Percentiles rank a stretch among this genome's conserved stretches.
These are phyloP conservation scores for Microcebus tavaratra DNA, from an alignment of 2,113 vertebrate species.

Conservation along the genomic window DNA sequence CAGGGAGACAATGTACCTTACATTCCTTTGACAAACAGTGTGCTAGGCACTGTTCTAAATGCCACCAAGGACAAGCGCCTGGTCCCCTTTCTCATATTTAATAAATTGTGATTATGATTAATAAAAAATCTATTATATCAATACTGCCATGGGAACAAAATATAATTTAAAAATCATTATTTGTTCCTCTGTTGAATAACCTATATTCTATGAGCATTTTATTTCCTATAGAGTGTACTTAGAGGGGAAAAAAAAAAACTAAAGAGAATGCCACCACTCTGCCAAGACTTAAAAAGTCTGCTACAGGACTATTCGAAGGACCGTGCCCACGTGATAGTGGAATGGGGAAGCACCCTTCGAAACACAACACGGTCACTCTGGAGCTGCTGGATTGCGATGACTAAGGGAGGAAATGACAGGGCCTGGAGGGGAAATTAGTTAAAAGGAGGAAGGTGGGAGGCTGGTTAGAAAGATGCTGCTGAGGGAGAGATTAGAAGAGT, in stretches of 20 bases:
- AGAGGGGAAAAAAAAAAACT: neutral
- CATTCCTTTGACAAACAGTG: neutral
- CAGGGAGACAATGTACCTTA: neutral
- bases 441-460: slow-evolving; percentile 49
- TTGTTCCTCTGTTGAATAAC: neutral
- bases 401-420: slow-evolving; percentile 73
- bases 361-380: neutral
- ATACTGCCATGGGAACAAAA: too few relatives aligned
- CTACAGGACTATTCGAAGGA: neutral
- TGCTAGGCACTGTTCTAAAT: neutral
- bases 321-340: neutral
- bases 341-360: neutral
- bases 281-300: neutral
- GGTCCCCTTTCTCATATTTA: neutral
- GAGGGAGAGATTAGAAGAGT: neutral
- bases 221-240: neutral
- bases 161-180: too few relatives aligned
- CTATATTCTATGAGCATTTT: neutral
- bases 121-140: neutral
- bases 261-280: neutral
- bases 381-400: slow-evolving; percentile 13
- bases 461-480: neutral
- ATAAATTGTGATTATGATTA: neutral
- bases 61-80: neutral
- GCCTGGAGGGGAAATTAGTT: slow-evolving; percentile 41